These are phyloP conservation scores for Calyptommatus sinebrachiatus DNA, from an alignment of 2,113 vertebrate genomes.

Conservation along the genomic window DNA sequence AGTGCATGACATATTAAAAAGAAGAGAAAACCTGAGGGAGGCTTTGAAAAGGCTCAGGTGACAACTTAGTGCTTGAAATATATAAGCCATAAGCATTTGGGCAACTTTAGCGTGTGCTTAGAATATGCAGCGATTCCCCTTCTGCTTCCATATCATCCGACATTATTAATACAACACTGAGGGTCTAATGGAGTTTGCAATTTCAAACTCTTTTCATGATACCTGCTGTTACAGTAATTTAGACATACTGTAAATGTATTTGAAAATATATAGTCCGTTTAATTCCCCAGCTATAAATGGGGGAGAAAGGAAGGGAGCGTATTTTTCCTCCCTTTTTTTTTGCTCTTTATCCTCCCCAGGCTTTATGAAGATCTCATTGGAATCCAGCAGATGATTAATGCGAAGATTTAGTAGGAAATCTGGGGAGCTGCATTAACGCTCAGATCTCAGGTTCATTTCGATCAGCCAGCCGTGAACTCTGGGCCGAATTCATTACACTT, in stretches of 20 bases:
- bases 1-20: slow-evolving; percentile 74
- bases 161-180: slow-evolving; percentile 77
- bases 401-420: slow-evolving; percentile 91
- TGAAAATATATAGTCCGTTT: slow-evolving; percentile 80
- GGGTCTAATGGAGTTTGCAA: slow-evolving; percentile 78
- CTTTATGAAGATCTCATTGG: slow-evolving; percentile 83
- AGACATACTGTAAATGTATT: slow-evolving; percentile 80
- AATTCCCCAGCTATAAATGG: slow-evolving; percentile 73
- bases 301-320: slow-evolving; percentile 51
- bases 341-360: slow-evolving; percentile 54
- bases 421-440: slow-evolving; percentile 88
- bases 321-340: slow-evolving; percentile 43
- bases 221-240: slow-evolving; percentile 77
- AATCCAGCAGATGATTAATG: slow-evolving; percentile 91
- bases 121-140: slow-evolving; percentile 56
- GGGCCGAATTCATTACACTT: slow-evolving; percentile 93
- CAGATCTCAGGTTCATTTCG: slow-evolving; percentile 92
- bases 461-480: slow-evolving; percentile 94
- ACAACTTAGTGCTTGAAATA: slow-evolving; percentile 64
- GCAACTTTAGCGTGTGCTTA: slow-evolving; percentile 62
- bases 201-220: slow-evolving; percentile 73
- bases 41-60: slow-evolving; percentile 71
- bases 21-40: slow-evolving; percentile 71
- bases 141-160: slow-evolving; percentile 40
- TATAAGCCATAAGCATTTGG: slow-evolving; percentile 59